A percentile compares a stretch with the other conserved stretches of the same genome.
These are phyloP conservation scores for Acrobasis consociella DNA, from an alignment of 2,888 invertebrate species.

Conservation along the genomic window DNA sequence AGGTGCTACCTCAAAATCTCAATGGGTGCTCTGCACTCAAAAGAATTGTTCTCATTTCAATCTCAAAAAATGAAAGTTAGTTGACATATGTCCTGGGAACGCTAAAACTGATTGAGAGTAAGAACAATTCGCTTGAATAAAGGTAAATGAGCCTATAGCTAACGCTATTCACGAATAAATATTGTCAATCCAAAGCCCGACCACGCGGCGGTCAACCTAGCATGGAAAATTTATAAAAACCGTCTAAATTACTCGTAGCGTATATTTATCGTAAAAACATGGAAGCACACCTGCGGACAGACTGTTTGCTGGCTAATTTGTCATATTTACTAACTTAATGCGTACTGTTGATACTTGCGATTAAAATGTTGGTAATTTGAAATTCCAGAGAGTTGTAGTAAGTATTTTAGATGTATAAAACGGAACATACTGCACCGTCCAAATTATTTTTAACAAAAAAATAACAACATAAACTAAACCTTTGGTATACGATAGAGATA, in stretches of 20 bases:
- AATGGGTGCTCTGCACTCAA: neutral
- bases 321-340: constrained; percentile 34
- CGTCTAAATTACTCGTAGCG: constrained; percentile 60
- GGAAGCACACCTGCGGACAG: constrained; percentile 82
- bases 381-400: neutral
- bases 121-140: constrained; percentile 25
- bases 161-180: constrained; percentile 39
- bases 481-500: constrained; percentile 37
- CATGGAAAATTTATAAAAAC: constrained; percentile 64
- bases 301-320: constrained; percentile 72
- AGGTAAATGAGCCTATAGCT: constrained; percentile 20
- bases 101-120: neutral
- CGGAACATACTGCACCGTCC: neutral
- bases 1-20: constrained; percentile 25
- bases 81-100: constrained; percentile 31
- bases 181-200: constrained; percentile 69
- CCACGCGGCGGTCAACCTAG: constrained; percentile 51
- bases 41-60: neutral
- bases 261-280: constrained; percentile 75
- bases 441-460: constrained; percentile 16
- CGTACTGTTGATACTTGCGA: constrained; percentile 21
- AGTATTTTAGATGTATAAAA: neutral
- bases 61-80: neutral
- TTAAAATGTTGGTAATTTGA: constrained; percentile 5
- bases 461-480: constrained; percentile 27